Conservation (phyloP, 2,113 vertebrate species). For the Poecile atricapillus region DNA sequence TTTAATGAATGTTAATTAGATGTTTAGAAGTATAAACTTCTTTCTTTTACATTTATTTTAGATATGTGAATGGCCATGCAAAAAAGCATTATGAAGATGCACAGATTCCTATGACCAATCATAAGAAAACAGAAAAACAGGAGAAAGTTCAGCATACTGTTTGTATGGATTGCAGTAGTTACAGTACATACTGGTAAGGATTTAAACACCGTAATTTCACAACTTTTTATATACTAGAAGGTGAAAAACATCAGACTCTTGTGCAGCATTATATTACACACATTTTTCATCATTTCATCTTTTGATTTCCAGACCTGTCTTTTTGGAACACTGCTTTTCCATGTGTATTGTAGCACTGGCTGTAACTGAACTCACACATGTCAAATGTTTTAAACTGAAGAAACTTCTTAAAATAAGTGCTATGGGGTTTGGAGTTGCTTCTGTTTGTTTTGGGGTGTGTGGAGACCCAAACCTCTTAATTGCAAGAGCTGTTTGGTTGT, state of each 20-base stretch:
- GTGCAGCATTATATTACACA: background rate
- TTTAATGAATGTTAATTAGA: background rate
- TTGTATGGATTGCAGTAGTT: conserved; percentile 98
- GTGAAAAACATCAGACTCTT: background rate
- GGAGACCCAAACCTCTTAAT: background rate
- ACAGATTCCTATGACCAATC: conserved; percentile 75
- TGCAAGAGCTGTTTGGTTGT: background rate
- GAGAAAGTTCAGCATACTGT: conserved; percentile 89
- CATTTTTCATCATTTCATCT: background rate
- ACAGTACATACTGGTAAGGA: conserved; percentile 93
- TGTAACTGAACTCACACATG: background rate
- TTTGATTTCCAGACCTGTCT: background rate
- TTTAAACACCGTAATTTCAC: background rate
- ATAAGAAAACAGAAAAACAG: conserved; percentile 86
- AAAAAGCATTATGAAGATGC: conserved; percentile 98
- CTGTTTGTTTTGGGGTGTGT: background rate
- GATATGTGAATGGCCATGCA: conserved; percentile 97
- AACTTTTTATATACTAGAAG: background rate
- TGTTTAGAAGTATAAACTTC: background rate
- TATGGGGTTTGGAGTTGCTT: background rate
- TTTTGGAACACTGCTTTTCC: background rate
- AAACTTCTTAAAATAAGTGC: background rate
- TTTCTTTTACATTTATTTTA: conserved; percentile 57
- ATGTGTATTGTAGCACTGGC: background rate
- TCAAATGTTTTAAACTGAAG: background rate